A percentile compares a stretch with the other conserved stretches of the same genome.
Evolutionary conservation across 2,888 invertebrate species (phyloP).

Genomic region (Ceramica pisi): DNA sequence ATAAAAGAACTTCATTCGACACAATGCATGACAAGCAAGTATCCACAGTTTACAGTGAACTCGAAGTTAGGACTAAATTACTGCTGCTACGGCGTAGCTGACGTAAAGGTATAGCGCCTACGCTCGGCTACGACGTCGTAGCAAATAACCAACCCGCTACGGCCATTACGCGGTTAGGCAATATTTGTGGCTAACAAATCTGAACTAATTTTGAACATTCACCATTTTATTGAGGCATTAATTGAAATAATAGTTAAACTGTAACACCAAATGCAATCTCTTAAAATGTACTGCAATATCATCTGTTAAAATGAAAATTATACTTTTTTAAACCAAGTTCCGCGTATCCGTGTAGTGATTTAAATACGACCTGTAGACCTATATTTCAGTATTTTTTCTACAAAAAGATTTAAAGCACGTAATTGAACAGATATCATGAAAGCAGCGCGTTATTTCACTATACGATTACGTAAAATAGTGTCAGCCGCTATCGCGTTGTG

Average conservation of each 20-base stretch:
- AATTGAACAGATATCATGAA: slow-evolving; percentile 38
- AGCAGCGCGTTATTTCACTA: slow-evolving; percentile 37
- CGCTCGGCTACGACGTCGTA: slow-evolving; percentile 49
- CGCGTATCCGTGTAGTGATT: slow-evolving; percentile 7
- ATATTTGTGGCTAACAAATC: slow-evolving; percentile 44
- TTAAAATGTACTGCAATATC: slow-evolving; percentile 14
- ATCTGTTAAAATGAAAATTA: neutral
- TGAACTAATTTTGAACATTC: slow-evolving; percentile 35
- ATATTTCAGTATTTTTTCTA: slow-evolving; percentile 11
- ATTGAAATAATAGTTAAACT: slow-evolving; percentile 14
- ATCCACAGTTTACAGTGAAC: neutral
- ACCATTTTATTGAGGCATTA: slow-evolving; percentile 32
- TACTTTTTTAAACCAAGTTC: neutral
- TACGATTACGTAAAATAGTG: slow-evolving; percentile 43
- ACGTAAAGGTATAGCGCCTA: slow-evolving; percentile 37
- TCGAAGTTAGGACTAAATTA: slow-evolving; percentile 3
- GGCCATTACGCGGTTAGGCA: slow-evolving; percentile 19
- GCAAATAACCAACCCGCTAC: slow-evolving; percentile 39
- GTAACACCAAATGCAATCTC: neutral
- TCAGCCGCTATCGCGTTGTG: slow-evolving; percentile 45
- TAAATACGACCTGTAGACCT: slow-evolving; percentile 33
- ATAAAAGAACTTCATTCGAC: slow-evolving; percentile 15
- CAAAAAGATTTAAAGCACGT: slow-evolving; percentile 20
- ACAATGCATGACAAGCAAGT: neutral
- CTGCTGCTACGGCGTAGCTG: slow-evolving; percentile 53